Conservation (phyloP, 2,113 vertebrate species). For the Lathamus discolor region DNA sequence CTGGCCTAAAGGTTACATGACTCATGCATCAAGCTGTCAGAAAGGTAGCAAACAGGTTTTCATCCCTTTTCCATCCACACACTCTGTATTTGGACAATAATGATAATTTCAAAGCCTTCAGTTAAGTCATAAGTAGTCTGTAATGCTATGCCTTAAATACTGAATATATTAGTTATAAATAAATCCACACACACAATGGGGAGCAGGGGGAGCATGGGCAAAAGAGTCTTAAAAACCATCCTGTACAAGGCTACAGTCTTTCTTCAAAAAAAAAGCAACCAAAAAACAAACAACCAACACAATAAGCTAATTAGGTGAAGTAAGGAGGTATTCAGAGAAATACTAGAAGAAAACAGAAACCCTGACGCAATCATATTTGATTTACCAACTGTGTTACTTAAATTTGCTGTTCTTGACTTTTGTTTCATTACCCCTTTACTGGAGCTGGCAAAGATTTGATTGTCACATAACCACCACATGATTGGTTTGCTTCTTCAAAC, state of each 20-base stretch:
- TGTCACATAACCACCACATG: too few species aligned
- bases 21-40: slow-evolving; percentile 11
- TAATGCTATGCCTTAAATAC: neutral
- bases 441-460: neutral
- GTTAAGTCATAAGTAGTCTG: neutral
- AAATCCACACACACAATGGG: rapidly evolving
- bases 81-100: neutral
- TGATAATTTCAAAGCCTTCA: neutral
- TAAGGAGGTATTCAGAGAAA: neutral
- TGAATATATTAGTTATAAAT: neutral
- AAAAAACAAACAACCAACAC: too few species aligned
- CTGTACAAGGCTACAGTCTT: neutral
- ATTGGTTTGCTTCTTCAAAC: neutral
- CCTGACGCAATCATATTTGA: neutral
- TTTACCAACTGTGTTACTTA: neutral
- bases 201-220: neutral
- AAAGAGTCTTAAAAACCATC: neutral
- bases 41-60: neutral
- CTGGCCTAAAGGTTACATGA: slow-evolving; percentile 42
- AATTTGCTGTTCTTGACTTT: neutral
- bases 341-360: neutral
- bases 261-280: too few species aligned
- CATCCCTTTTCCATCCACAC: neutral
- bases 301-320: neutral
- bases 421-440: neutral